A percentile compares a stretch with the other conserved stretches of the same genome.
Conservation (phyloP, 2,113 vertebrate species). For the Sorex fumeus region DNA sequence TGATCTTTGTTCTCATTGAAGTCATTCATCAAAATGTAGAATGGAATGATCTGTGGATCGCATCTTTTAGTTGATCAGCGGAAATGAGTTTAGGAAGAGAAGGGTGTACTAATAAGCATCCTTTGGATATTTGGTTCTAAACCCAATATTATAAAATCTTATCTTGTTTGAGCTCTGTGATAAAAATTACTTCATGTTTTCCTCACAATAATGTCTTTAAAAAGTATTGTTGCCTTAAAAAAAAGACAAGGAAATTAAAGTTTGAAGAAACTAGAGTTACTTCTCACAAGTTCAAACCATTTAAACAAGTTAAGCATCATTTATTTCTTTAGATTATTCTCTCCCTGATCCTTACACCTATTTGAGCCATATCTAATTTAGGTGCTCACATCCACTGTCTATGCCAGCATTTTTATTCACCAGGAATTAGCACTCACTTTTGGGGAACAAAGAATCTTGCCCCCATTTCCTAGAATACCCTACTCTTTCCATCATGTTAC, state of each 20-base stretch:
- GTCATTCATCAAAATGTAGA: slow-evolving; percentile 49
- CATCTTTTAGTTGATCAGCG: not conserved
- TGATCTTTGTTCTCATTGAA: slow-evolving; percentile 41
- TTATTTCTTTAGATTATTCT: not conserved
- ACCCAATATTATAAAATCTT: not conserved
- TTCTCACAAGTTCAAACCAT: not conserved
- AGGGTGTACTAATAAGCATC: not conserved
- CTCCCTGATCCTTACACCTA: not conserved
- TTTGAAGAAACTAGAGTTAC: not conserved
- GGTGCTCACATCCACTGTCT: too few relatives aligned
- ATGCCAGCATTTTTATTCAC: too few relatives aligned
- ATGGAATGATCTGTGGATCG: not conserved
- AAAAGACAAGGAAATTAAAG: not conserved
- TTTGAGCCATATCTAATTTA: not conserved
- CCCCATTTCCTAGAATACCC: not conserved
- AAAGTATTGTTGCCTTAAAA: not conserved
- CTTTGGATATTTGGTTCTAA: not conserved
- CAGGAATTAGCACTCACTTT: too few relatives aligned
- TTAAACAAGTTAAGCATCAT: not conserved
- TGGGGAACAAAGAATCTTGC: too few relatives aligned
- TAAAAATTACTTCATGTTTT: not conserved
- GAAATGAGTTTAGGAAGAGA: not conserved
- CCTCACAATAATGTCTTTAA: not conserved
- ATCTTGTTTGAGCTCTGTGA: not conserved
- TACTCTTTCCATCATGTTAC: not conserved